Evolutionary conservation across 2,113 vertebrate genomes (phyloP), one percentile per base, ranked within the genome.

Genomic region (Choloepus hoffmanni): DNA sequence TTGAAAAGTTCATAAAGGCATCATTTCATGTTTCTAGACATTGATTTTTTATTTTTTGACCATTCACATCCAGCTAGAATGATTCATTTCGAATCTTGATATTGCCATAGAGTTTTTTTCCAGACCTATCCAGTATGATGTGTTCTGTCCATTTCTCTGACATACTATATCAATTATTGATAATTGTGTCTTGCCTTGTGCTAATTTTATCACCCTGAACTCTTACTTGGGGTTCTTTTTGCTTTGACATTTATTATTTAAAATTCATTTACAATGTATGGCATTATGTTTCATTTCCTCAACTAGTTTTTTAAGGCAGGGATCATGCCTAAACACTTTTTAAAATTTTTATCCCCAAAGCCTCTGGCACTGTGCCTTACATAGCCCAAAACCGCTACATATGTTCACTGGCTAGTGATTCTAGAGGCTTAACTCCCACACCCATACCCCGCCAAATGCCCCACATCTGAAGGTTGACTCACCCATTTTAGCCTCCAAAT

Each of bases 181-280:
- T 92, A 93, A 94, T 95, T 92, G 7, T 58, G 55, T 55, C 78
- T 50, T 63, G 62, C 48, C 16, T 79, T 72, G 12, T 72, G 86
- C 78, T 95, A 7, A 91, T 94, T 93, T 92, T 67, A 58, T 76
- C 85, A 45, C 91, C 79, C 89, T 95, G 53, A 79, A 78, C 45
- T n/a, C 50, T 83, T 95, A 45, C 26, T 79, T 94, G 19, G 40
- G 48, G 16, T 63, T 83, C 36, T 82, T 96, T 88, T 76, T 79
- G 67, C 88, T 90, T 96, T 85, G 78, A 83, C 19, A 58, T 58
- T 58, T 58, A 58, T 77, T 88, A 36, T 85, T 84, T 81, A 85
- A 91, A 86, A 65, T 30, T 77, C 85, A 36, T 85, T 81, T 81
- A 82, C 89, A 86, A 65, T 30, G 19, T 84, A 95, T 63, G 21